Conservation (phyloP, 2,797 vertebrate genomes). For the Micropoecilia bifurca region DNA sequence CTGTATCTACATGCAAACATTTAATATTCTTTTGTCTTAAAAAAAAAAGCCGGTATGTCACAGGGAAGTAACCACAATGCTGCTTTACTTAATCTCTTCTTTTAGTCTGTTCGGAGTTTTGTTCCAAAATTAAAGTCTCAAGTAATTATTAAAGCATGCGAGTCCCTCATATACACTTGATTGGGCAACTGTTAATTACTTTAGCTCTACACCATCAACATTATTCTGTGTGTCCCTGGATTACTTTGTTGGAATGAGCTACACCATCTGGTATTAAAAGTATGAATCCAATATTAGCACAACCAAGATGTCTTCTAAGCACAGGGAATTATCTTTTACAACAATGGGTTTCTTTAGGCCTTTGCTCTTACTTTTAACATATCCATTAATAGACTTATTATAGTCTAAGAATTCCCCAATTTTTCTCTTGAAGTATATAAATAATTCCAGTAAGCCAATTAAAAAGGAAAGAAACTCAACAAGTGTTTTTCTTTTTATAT, state of each 20-base stretch:
- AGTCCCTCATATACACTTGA: neutral
- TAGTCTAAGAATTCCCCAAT: neutral
- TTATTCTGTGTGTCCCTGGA: neutral
- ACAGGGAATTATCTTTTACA: neutral
- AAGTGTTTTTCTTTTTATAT: neutral
- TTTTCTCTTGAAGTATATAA: neutral
- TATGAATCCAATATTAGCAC: conserved; percentile 12
- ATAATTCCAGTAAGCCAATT: too few species aligned
- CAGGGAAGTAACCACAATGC: neutral
- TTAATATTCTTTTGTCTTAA: conserved; percentile 13
- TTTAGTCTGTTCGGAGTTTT: conserved; percentile 13
- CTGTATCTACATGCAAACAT: neutral
- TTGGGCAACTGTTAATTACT: conserved; percentile 11
- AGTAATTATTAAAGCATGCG: conserved; percentile 8
- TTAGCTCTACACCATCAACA: conserved; percentile 4
- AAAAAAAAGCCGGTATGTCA: conserved; percentile 7
- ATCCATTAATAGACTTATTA: neutral
- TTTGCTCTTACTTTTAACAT: neutral
- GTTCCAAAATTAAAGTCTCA: conserved; percentile 19
- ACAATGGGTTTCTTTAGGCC: neutral
- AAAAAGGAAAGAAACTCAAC: neutral
- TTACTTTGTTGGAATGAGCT: conserved; percentile 12
- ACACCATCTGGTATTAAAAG: conserved; percentile 17
- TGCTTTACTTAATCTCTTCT: conserved; percentile 1
- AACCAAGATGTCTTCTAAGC: neutral